These are phyloP conservation scores for Cyanistes caeruleus DNA, from an alignment of 2,113 vertebrate species.

Conservation along the genomic window DNA sequence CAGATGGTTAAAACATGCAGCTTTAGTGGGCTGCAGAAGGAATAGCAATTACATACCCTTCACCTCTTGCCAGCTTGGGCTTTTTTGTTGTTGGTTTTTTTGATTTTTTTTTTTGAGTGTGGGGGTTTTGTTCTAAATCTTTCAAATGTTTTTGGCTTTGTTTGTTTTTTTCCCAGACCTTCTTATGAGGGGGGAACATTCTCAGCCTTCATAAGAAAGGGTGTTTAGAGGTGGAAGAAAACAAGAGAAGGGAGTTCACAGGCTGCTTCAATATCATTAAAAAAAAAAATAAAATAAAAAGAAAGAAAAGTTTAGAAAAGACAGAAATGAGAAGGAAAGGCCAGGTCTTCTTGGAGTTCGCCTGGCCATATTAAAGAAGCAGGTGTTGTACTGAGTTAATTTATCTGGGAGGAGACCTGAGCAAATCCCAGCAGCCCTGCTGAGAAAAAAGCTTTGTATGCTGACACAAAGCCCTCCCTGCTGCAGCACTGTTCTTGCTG, in stretches of 20 bases:
- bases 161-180: neutral
- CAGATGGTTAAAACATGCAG: slow-evolving; percentile 49
- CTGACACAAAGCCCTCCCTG: slow-evolving; percentile 9
- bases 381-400: slow-evolving; percentile 25
- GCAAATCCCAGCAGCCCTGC: slow-evolving; percentile 50
- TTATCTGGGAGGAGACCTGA: slow-evolving; percentile 44
- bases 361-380: slow-evolving; percentile 22
- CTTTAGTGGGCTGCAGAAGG: slow-evolving; percentile 51
- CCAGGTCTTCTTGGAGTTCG: neutral
- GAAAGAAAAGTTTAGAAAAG: neutral
- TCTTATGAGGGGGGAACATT: neutral
- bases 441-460: neutral
- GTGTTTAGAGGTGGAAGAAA: neutral
- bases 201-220: neutral
- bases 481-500: neutral
- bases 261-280: neutral
- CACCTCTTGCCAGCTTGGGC: neutral
- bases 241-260: neutral
- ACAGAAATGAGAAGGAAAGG: neutral
- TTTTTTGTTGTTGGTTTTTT: too few species aligned
- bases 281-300: neutral
- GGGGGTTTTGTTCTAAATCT: neutral
- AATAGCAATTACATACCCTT: slow-evolving; percentile 46
- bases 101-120: neutral
- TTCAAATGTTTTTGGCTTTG: neutral